A percentile compares a stretch with the other conserved stretches of the same genome.
phyloP scores from a whole-genome alignment of 2,113 vertebrate species.

The Sialia sialis region DNA sequence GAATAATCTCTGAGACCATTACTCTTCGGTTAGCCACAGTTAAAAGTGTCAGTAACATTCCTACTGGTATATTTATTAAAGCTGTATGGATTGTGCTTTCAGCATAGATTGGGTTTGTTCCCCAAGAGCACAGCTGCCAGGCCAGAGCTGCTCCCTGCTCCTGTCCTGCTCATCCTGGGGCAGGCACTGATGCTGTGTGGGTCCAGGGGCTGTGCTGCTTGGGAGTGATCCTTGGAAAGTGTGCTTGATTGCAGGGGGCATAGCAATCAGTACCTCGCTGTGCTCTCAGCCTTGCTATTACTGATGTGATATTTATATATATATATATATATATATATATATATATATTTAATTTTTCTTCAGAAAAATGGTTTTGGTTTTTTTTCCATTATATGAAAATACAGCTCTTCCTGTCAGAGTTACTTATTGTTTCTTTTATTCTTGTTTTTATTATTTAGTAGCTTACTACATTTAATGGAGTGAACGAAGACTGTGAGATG shows the following conservation, averaged over 20 bases:
- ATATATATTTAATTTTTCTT: no score
- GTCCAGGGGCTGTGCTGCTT: neutral
- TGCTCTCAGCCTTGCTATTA: rapidly evolving
- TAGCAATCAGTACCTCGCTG: neutral
- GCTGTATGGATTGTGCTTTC: neutral
- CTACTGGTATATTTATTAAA: neutral
- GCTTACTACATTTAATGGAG: neutral
- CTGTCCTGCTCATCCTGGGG: neutral
- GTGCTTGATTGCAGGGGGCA: neutral
- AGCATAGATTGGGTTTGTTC: neutral
- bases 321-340: no score
- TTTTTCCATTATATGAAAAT: neutral
- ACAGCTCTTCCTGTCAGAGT: neutral
- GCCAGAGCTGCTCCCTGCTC: neutral
- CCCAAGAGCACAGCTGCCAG: neutral
- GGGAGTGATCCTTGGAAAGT: rapidly evolving
- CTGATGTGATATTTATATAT: neutral
- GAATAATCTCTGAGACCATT: neutral
- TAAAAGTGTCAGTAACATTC: neutral
- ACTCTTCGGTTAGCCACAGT: neutral
- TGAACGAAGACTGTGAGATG: neutral
- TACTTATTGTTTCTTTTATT: neutral
- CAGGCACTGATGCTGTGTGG: neutral
- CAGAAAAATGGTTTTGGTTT: no score
- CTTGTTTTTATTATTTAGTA: neutral